A percentile compares a stretch with the other conserved stretches of the same genome.
Evolutionary conservation across 2,797 vertebrate species (phyloP).

Genomic region (Hylomyscus alleni): DNA sequence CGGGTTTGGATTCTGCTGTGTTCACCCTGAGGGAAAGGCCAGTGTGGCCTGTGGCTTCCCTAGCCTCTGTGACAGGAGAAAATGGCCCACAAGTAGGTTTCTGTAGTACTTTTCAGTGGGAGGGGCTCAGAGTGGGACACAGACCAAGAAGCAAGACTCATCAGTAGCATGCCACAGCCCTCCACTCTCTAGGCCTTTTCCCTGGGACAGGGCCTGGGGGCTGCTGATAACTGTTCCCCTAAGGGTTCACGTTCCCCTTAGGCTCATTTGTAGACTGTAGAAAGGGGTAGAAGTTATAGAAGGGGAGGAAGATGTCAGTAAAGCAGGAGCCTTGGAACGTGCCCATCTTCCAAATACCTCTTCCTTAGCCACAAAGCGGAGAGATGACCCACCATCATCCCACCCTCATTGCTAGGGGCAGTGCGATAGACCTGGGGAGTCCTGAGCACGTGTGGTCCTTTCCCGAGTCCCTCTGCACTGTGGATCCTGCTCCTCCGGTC

Average conservation of each 20-base stretch:
- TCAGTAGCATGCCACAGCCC: neutral
- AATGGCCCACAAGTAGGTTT: neutral
- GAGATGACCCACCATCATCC: neutral
- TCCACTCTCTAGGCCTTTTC: neutral
- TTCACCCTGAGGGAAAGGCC: neutral
- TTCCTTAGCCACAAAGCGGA: neutral
- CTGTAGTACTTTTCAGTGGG: fast-evolving
- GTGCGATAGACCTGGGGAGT: neutral
- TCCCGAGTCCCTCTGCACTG: neutral
- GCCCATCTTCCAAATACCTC: neutral
- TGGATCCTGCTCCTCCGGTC: neutral
- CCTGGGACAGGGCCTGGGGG: neutral
- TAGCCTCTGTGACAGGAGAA: neutral
- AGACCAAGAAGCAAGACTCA: neutral
- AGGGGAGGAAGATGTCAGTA: neutral
- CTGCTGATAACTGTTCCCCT: neutral
- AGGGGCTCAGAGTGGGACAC: neutral
- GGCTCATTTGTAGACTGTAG: neutral
- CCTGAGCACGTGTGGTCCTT: neutral
- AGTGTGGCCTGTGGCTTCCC: neutral
- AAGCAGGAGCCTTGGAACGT: neutral
- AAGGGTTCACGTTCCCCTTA: neutral
- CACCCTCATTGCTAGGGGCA: neutral
- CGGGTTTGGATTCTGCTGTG: neutral
- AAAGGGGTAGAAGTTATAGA: neutral